These are phyloP conservation scores for Mirounga angustirostris DNA, from an alignment of 2,113 vertebrate genomes.

Conservation along the genomic window DNA sequence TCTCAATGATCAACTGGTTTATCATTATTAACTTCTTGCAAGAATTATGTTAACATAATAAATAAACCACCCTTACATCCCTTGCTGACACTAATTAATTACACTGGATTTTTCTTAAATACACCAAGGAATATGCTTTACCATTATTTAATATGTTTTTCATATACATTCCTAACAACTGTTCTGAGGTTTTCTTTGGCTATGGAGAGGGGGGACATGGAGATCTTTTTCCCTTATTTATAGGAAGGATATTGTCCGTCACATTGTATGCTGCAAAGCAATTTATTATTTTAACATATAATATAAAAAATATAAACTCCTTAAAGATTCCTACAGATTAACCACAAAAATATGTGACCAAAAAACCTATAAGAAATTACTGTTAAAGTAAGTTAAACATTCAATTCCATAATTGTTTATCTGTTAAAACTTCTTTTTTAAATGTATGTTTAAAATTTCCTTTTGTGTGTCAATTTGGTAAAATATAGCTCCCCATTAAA, in stretches of 20 bases:
- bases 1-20: background rate
- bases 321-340: background rate
- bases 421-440: background rate
- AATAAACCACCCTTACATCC: slow-evolving; percentile 20
- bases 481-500: slow-evolving; percentile 10
- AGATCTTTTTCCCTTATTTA: background rate
- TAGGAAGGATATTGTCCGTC: background rate
- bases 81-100: background rate
- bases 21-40: background rate
- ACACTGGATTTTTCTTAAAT: background rate
- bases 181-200: background rate
- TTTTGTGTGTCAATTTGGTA: background rate
- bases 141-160: background rate
- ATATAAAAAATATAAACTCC: background rate
- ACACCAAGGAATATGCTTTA: background rate
- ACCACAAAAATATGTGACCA: background rate
- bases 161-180: background rate
- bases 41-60: background rate
- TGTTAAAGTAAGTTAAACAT: background rate
- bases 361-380: background rate
- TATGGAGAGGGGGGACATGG: fast-evolving
- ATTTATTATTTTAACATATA: background rate
- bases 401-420: background rate
- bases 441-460: background rate
- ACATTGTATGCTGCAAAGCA: background rate